A percentile compares a stretch with the other conserved stretches of the same genome.
Evolutionary conservation across 2,888 invertebrate species (phyloP).

Genomic region (Eretmocerus hayati): DNA sequence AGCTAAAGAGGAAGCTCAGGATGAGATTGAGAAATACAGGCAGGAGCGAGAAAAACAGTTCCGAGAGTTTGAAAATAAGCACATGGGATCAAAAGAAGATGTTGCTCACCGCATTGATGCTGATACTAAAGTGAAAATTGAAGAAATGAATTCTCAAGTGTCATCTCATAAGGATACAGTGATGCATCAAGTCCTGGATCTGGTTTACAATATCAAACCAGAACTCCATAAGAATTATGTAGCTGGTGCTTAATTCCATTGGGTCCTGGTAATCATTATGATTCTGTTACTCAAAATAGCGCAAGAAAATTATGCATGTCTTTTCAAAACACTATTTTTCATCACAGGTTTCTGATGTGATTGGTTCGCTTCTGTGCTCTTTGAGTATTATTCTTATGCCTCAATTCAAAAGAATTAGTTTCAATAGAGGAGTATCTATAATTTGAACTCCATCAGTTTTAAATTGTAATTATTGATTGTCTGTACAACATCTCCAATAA

Average conservation of each 20-base stretch:
- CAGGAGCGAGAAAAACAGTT: slow-evolving; percentile 88
- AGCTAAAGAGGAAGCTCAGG: slow-evolving; percentile 98
- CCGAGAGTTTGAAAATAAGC: slow-evolving; percentile 90
- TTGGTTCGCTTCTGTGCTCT: too few species aligned
- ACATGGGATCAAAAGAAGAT: slow-evolving; percentile 92
- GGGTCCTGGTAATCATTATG: too few species aligned
- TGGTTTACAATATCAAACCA: slow-evolving; percentile 88
- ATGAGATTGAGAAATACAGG: slow-evolving; percentile 96
- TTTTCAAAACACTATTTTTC: too few species aligned
- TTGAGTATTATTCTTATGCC: too few species aligned
- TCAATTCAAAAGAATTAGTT: too few species aligned
- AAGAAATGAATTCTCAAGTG: slow-evolving; percentile 80
- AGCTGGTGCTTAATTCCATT: slow-evolving; percentile 45
- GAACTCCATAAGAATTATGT: slow-evolving; percentile 87
- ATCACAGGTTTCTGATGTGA: too few species aligned
- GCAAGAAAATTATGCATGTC: too few species aligned
- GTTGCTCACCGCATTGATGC: slow-evolving; percentile 87
- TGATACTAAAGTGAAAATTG: slow-evolving; percentile 77
- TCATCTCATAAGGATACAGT: slow-evolving; percentile 70
- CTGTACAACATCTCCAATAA: too few species aligned
- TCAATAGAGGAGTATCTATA: too few species aligned
- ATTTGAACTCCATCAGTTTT: too few species aligned
- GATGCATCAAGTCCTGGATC: slow-evolving; percentile 69
- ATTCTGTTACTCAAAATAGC: too few species aligned
- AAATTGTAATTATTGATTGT: too few species aligned